phyloP scores from a whole-genome alignment of 2,797 vertebrate species.

The Eulemur mongoz region DNA sequence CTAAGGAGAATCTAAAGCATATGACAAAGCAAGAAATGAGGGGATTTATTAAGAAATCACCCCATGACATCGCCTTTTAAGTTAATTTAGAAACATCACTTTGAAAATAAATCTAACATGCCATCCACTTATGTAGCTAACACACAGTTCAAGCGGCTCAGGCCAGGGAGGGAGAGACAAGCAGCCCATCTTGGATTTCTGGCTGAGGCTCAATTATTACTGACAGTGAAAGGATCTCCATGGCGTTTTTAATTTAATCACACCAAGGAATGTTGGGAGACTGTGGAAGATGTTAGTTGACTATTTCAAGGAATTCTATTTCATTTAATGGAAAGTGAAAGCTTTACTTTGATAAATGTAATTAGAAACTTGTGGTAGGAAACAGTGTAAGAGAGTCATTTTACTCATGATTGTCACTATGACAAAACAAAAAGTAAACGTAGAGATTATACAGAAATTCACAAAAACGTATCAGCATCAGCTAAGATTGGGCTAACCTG shows the following conservation, averaged over 20 bases:
- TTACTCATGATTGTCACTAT: not conserved
- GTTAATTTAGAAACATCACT: not conserved
- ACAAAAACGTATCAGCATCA: not conserved
- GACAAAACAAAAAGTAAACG: not conserved
- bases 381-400: not conserved
- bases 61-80: not conserved
- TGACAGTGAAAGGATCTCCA: not conserved
- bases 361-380: not conserved
- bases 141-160: not conserved
- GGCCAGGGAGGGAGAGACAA: not conserved
- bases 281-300: not conserved
- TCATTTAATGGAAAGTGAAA: not conserved
- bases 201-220: not conserved
- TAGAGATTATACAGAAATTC: not conserved
- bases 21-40: not conserved
- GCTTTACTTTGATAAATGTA: not conserved
- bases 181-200: not conserved
- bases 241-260: not conserved
- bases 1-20: not conserved
- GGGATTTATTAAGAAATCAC: not conserved
- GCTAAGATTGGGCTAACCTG: not conserved
- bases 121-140: not conserved
- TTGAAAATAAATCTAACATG: slow-evolving; percentile 23
- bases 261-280: not conserved
- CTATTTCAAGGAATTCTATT: not conserved